Percentiles rank a stretch among this genome's conserved stretches.
Conservation (phyloP, 1,140 invertebrate genomes). For the Conus ventricosus region DNA sequence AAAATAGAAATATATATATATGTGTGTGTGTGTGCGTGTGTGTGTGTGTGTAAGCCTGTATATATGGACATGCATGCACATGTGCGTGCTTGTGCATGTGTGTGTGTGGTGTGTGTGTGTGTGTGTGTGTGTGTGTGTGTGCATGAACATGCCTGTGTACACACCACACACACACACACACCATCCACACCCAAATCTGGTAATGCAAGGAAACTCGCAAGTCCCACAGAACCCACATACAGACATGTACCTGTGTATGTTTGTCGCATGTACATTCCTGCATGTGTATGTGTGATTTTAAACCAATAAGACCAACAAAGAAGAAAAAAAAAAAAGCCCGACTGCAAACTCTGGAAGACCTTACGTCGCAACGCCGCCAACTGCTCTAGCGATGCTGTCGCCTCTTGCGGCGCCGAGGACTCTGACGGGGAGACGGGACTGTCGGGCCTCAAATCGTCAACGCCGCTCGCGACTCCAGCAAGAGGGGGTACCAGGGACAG, state of each 20-base stretch:
- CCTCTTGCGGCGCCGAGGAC: not conserved
- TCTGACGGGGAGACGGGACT: not conserved
- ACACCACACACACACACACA: too few species aligned
- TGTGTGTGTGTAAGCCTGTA: not conserved
- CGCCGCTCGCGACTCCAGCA: not conserved
- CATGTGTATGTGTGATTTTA: too few species aligned
- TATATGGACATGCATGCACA: too few species aligned
- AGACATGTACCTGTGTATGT: too few species aligned
- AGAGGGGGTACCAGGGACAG: not conserved
- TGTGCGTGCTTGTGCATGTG: not conserved
- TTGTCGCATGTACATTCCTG: too few species aligned
- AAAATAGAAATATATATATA: not conserved
- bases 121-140: slow-evolving; percentile 15
- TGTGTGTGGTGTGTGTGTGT: slow-evolving; percentile 22
- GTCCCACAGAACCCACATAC: too few species aligned
- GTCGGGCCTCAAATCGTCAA: not conserved
- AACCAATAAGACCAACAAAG: too few species aligned
- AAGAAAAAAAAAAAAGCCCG: too few species aligned
- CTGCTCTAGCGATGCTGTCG: not conserved
- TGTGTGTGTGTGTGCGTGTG: not conserved
- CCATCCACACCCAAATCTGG: too few species aligned
- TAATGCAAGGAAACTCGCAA: too few species aligned
- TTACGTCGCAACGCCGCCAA: not conserved
- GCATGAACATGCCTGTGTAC: too few species aligned
- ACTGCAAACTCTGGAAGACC: too few species aligned